These are phyloP conservation scores for Protaetia brevitarsis DNA, from an alignment of 1,140 invertebrate species.

Conservation along the genomic window DNA sequence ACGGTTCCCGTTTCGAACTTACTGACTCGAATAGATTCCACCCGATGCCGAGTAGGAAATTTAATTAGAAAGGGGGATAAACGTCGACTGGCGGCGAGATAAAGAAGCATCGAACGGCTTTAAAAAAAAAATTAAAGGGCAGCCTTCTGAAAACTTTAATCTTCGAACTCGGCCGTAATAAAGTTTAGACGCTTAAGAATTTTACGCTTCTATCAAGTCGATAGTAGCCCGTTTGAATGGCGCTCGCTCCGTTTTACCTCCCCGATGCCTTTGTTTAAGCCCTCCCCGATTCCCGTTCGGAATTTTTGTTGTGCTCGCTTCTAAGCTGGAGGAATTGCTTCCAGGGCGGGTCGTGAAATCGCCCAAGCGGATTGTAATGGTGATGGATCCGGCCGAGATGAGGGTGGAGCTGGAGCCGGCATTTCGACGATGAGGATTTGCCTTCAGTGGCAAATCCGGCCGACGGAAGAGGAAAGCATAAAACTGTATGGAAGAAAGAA, in stretches of 20 bases:
- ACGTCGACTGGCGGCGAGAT: conserved; percentile 7
- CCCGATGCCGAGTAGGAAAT: background rate
- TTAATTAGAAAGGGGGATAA: conserved; percentile 11
- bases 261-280: background rate
- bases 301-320: conserved; percentile 22
- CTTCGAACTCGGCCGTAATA: conserved; percentile 4
- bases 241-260: background rate
- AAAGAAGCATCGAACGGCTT: conserved; percentile 1
- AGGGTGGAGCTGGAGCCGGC: background rate
- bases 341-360: conserved; percentile 24
- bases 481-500: conserved; percentile 27
- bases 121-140: conserved; percentile 10
- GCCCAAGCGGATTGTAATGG: conserved; percentile 25
- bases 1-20: background rate
- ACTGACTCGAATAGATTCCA: background rate
- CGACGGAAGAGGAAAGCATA: conserved; percentile 34
- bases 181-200: background rate
- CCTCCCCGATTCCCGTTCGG: background rate
- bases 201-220: background rate
- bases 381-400: conserved; percentile 27
- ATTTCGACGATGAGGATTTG: background rate
- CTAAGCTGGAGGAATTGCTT: conserved; percentile 19
- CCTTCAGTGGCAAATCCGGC: conserved; percentile 32
- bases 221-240: background rate
- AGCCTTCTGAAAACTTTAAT: conserved; percentile 9